These are phyloP conservation scores for Neoarius graeffei DNA, from an alignment of 2,113 vertebrate genomes.

Conservation along the genomic window DNA sequence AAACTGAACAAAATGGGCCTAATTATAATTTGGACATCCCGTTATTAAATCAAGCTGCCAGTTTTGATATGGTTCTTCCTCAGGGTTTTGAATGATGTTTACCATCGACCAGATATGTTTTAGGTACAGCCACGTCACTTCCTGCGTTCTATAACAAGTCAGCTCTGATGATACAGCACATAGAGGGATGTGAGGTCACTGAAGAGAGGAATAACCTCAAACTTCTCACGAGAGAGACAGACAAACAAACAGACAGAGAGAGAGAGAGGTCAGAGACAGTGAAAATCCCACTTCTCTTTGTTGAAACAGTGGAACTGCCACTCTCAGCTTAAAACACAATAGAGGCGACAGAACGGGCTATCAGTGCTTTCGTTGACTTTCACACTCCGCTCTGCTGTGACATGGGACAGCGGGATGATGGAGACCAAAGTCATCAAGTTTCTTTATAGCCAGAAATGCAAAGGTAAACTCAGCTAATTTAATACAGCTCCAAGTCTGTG, in stretches of 20 bases:
- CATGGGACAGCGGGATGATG: conserved; percentile 55
- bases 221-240: background rate
- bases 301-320: conserved; percentile 68
- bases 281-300: conserved; percentile 73
- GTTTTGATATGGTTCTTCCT: background rate
- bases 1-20: background rate
- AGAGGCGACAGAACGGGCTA: conserved; percentile 57
- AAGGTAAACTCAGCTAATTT: conserved; percentile 63
- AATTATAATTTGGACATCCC: background rate
- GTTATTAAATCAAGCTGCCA: background rate
- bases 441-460: conserved; percentile 66
- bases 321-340: conserved; percentile 71
- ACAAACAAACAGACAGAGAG: conserved; percentile 20
- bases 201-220: background rate
- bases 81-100: background rate
- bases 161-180: background rate
- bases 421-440: conserved; percentile 67
- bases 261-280: conserved; percentile 58
- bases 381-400: conserved; percentile 38
- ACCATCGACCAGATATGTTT: background rate
- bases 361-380: conserved; percentile 17
- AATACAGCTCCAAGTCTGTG: background rate
- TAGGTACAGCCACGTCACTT: background rate
- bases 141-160: no score
- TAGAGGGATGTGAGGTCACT: background rate